Evolutionary conservation across 2,113 vertebrate genomes (phyloP), one percentile per base, ranked within the genome.

Genomic region (Ammodytes marinus): DNA sequence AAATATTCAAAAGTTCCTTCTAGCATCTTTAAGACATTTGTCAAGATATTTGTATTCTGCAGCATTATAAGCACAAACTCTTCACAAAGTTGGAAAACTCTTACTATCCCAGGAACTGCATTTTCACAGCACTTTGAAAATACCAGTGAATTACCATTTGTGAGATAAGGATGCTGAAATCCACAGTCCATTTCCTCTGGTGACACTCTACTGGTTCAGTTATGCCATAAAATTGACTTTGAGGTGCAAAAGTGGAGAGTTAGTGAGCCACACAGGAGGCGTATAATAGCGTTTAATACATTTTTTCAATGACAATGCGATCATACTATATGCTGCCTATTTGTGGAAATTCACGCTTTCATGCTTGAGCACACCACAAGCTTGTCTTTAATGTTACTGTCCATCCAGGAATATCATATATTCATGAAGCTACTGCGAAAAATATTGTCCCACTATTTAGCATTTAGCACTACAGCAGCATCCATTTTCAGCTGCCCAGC

Each of bases 111-210:
- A 54, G 11, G 3, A 17, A 65, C 37, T 64, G 37, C 4, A 19
- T 59, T 61, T 68, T 72, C 63, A 52, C 50, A 69, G 65, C 79
- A 74, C 15, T 86, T 69, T 81, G 12, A 63, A 81, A 58, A 77
- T 46, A 15, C 7, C 59, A 60, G 12, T 17, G 43, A 47, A 15
- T 55, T 54, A 45, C 61, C 60, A 82, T 40, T 46, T 65, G 54
- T 65, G 15, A 63, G 37, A 77, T 69, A 27, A 46, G 14, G 10
- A 8, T 27, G 45, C 50, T 63, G 37, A 57, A 77, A 69, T n/a
- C 43, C 39, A 35, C 55, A 74, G 50, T 69, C 69, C 13, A 58
- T 69, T 53, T 37, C 69, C 69, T 58, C 45, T 77, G 8, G 11
- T 49, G 35, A 39, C 1, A 80, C 59, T 71, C 12, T 15, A 53